Percentiles rank a stretch among this genome's conserved stretches.
These are phyloP conservation scores for Achlya flavicornis DNA, from an alignment of 2,888 invertebrate species.

Conservation along the genomic window DNA sequence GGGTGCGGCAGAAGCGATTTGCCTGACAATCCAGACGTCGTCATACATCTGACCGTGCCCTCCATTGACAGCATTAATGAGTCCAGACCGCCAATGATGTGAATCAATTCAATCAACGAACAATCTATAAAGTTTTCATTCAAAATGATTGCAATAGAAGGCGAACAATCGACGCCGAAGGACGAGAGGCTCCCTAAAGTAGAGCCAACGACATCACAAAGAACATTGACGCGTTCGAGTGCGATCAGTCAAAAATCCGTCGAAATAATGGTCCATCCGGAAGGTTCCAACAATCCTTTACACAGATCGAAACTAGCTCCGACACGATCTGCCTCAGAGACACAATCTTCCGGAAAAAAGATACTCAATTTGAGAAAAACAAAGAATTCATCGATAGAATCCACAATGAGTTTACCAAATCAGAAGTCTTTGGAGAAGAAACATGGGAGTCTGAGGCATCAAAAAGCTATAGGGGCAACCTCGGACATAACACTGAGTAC, in stretches of 20 bases:
- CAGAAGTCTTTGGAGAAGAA: slow-evolving; percentile 82
- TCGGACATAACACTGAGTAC: slow-evolving; percentile 83
- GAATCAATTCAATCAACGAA: slow-evolving; percentile 47
- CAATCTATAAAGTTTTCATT: slow-evolving; percentile 31
- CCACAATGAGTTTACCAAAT: slow-evolving; percentile 80
- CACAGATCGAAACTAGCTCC: slow-evolving; percentile 78
- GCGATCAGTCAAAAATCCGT: slow-evolving; percentile 86
- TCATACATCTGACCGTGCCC: slow-evolving; percentile 75
- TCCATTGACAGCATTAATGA: slow-evolving; percentile 70
- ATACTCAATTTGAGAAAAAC: slow-evolving; percentile 75
- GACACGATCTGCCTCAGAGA: slow-evolving; percentile 75
- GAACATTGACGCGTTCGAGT: slow-evolving; percentile 83
- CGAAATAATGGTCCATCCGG: slow-evolving; percentile 82
- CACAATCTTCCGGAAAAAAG: slow-evolving; percentile 75
- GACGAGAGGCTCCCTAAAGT: slow-evolving; percentile 67
- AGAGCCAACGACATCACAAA: slow-evolving; percentile 73
- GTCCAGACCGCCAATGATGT: slow-evolving; percentile 78
- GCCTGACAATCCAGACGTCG: slow-evolving; percentile 65
- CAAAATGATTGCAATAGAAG: slow-evolving; percentile 77
- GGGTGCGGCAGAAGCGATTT: slow-evolving; percentile 54
- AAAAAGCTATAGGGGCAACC: slow-evolving; percentile 84
- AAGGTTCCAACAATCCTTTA: slow-evolving; percentile 72
- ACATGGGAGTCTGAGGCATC: slow-evolving; percentile 83
- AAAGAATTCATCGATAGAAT: slow-evolving; percentile 80
- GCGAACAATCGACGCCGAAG: slow-evolving; percentile 68